These are phyloP conservation scores for Psammodynastes pulverulentus DNA, from an alignment of 2,113 vertebrate genomes.

Conservation along the genomic window DNA sequence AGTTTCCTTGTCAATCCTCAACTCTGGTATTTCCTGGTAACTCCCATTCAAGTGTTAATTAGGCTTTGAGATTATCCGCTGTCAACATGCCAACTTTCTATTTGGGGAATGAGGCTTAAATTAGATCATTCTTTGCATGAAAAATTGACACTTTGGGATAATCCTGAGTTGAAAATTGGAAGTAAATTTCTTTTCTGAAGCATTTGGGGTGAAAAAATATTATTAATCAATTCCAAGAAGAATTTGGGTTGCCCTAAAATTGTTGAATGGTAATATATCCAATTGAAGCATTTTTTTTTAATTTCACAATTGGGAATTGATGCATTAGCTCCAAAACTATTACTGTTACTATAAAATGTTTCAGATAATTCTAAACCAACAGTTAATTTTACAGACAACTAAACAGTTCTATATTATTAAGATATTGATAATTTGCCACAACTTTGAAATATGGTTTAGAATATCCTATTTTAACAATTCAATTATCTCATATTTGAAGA, in stretches of 20 bases:
- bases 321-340: background rate
- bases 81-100: no score
- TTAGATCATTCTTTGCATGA: no score
- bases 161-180: background rate
- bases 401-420: background rate
- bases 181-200: background rate
- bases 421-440: background rate
- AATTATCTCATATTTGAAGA: background rate
- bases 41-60: no score
- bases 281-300: background rate
- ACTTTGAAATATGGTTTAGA: background rate
- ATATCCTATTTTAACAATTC: background rate
- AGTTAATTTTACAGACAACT: background rate
- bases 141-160: no score
- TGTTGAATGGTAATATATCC: background rate
- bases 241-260: background rate
- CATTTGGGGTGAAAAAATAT: background rate
- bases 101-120: no score
- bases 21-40: no score
- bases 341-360: background rate
- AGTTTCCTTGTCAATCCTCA: no score
- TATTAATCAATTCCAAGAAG: background rate
- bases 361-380: background rate
- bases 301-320: background rate
- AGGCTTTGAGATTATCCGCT: no score